Base-by-base conservation (phyloP, 2,888 invertebrate genomes). In the Nematopogon swammerdamellus region DNA sequence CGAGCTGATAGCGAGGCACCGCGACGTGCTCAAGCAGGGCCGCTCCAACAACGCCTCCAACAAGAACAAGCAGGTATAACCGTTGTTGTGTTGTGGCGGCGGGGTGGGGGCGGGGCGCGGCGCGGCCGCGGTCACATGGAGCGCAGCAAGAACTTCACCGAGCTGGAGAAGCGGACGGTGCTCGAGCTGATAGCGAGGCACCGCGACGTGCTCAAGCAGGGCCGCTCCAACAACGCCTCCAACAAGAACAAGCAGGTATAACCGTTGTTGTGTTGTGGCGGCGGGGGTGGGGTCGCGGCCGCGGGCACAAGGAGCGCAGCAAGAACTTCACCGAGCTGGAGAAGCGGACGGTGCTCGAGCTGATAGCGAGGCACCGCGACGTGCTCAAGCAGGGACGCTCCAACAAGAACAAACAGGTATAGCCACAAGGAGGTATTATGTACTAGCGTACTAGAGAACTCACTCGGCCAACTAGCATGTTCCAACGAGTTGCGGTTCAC, bases 241-340 rank as follows among this genome's bases (percentile, higher is more conserved):
- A 80, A 80, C 60, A 65, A 79, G 55, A 76, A 75, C 63, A 80
- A 80, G 58, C 79, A 80, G 76, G 79, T 79, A 51, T 18, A 36
- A 17, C 68, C 53, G n/a, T 4, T 25, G 25, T 25, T 10, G 18
- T 4, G n/a, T 20, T 20, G 16, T 17, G 19, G 29, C 30, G n/a
- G n/a, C n/a, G n/a, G n/a, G n/a, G n/a, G n/a, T n/a, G n/a, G n/a
- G n/a, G 14, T 14, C 18, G 30, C 54, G 72, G 76, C 54, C 79
- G 80, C 64, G 77, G 77, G 50, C 79, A 79, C 70, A 80, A 80
- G 66, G 80, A 80, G 65, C 72, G 80, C 54, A 77, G 77, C 51
- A 80, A 80, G 61, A 80, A 80, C 71, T 80, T 80, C 70, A 77
- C 79, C 49, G 79, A 80, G 60, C 67, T 77, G 63, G 80, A 80